Percentiles rank a stretch among this genome's conserved stretches.
Conservation (phyloP, 37 sponge, comb jelly and placozoan genomes). For the Spongia lamella region DNA sequence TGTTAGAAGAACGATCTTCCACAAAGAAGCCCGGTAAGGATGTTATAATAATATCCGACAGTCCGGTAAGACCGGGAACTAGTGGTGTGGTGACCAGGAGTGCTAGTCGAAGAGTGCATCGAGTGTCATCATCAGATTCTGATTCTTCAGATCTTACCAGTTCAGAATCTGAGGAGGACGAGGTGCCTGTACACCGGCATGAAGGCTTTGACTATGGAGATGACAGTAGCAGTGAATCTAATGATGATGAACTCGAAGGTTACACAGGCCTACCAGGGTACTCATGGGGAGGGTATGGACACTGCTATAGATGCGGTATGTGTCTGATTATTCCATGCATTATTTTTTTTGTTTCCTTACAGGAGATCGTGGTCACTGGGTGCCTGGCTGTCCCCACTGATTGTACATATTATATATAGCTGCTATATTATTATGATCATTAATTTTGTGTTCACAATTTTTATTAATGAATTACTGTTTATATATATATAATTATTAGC, state of each 20-base stretch:
- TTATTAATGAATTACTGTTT: not conserved
- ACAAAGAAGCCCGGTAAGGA: not conserved
- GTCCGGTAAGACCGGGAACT: no score
- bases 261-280: not conserved
- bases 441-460: not conserved
- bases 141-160: no score
- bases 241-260: not conserved
- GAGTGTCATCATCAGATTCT: no score
- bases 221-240: not conserved
- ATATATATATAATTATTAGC: not conserved
- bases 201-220: not conserved
- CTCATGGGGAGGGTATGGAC: slow-evolving; percentile 41
- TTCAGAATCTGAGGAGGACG: no score
- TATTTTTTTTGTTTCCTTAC: no score
- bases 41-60: no score
- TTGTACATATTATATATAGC: not conserved
- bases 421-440: not conserved
- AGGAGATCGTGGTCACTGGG: slow-evolving; percentile 45
- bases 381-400: slow-evolving; percentile 23
- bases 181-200: no score
- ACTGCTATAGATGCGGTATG: slow-evolving; percentile 49
- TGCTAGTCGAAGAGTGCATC: no score
- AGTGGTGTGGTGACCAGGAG: no score
- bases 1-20: slow-evolving; percentile 1
- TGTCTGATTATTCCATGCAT: not conserved